These are phyloP conservation scores for Casuarius casuarius DNA, from an alignment of 2,113 vertebrate species.

Conservation along the genomic window DNA sequence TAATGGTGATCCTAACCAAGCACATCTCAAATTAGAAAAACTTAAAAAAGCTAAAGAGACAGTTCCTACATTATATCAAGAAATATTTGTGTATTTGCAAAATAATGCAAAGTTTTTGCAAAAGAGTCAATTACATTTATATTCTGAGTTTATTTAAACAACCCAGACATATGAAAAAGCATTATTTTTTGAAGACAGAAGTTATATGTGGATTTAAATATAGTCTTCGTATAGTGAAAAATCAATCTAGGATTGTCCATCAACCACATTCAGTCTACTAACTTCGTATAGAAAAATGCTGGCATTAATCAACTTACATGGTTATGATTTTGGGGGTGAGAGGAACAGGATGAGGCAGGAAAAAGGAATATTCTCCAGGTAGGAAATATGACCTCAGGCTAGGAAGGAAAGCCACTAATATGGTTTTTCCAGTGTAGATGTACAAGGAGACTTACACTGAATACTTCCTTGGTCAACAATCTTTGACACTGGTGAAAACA, in stretches of 20 bases:
- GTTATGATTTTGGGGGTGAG: not conserved
- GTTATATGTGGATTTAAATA: not conserved
- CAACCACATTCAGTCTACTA: not conserved
- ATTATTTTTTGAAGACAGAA: not conserved
- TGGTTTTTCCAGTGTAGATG: rapidly evolving
- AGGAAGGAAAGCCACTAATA: not conserved
- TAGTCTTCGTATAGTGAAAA: not conserved
- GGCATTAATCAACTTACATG: not conserved
- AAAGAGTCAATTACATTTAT: not conserved
- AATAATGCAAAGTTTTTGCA: not conserved
- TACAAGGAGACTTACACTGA: not conserved
- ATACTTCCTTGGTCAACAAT: not conserved
- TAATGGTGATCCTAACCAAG: not conserved
- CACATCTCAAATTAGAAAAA: not conserved
- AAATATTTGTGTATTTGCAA: not conserved
- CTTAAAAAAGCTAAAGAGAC: not conserved
- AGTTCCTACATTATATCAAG: not conserved
- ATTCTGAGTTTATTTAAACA: not conserved
- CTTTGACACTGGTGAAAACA: not conserved
- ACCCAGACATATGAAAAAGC: not conserved
- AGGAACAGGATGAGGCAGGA: not conserved
- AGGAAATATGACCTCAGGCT: not conserved
- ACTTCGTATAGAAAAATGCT: not conserved
- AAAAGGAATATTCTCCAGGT: not conserved
- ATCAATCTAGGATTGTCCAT: too few species aligned